Evolutionary conservation across 2,113 vertebrate species (phyloP), one percentile per base, ranked within the genome.

Genomic region (Passer montanus): DNA sequence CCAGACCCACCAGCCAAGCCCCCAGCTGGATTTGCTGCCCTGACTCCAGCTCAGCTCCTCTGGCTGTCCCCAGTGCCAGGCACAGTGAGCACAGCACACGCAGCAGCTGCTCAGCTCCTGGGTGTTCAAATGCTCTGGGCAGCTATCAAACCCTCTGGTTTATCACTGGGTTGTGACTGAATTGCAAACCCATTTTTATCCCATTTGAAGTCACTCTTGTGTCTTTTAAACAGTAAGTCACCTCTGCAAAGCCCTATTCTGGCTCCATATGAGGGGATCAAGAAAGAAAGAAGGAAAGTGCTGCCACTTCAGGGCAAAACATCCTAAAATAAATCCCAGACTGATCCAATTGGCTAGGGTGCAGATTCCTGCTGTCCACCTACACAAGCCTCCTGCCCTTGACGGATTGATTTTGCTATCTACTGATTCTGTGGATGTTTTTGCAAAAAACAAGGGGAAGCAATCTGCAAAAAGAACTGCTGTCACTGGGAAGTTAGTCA

Each of bases 401-500:
- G 85, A 92, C 0, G 3, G 77, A 93, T 78, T 69, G 94, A 82
- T 89, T 96, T 92, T 75, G 84, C 94, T 77, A 50, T 76, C 90
- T 69, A n/a, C 73, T 85, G 82, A 46, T 93, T 87, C 89, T 81
- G 64, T 3, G 10, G 24, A 26, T 0, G 5, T 30, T 67, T 88
- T 70, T 44, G 43, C 76, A 63, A 62, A 89, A 91, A 28, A 43
- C 62, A 47, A 72, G 63, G 62, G 55, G 70, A 72, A 84, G 39
- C 11, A 58, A 30, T 27, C 30, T 63, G 62, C 77, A 84, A 62
- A 87, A 91, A 80, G 86, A 83, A 1, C 26, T 21, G 31, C 90
- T 96, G 83, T 88, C 80, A 30, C 46, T 33, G 49, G 77, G 60
- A 94, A 91, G 82, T 93, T 95, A 96, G 53, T 91, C 90, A 94